Percentiles rank a stretch among this genome's conserved stretches.
phyloP scores from a whole-genome alignment of 2,113 vertebrate species.

The Zapus hudsonius region DNA sequence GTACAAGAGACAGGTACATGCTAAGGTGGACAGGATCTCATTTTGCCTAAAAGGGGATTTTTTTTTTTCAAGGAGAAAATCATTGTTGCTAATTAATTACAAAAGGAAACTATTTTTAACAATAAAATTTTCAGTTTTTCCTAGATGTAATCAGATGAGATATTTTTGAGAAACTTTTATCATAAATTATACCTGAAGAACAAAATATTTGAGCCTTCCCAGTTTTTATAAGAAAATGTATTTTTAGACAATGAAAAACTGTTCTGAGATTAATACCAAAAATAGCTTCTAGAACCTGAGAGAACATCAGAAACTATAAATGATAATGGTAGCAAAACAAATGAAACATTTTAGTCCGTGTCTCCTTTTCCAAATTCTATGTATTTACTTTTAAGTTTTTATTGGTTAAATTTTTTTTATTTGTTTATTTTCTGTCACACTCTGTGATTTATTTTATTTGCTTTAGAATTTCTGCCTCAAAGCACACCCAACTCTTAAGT shows the following conservation, averaged over 20 bases:
- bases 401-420: constrained; percentile 1
- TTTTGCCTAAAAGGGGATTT: neutral
- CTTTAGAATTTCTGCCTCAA: constrained; percentile 34
- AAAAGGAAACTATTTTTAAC: neutral
- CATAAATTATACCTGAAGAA: neutral
- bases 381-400: constrained; percentile 25
- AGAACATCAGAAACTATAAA: neutral
- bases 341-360: neutral
- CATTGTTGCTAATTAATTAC: constrained; percentile 1
- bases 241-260: neutral
- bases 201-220: constrained; percentile 16
- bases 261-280: neutral
- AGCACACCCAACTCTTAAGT: neutral
- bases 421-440: neutral
- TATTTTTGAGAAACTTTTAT: neutral
- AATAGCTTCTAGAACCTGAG: neutral
- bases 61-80: neutral
- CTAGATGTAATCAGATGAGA: neutral
- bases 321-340: neutral
- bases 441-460: constrained; percentile 37
- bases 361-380: neutral
- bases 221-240: neutral
- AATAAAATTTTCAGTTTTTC: neutral
- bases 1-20: neutral
- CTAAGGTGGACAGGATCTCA: neutral